phyloP scores from a whole-genome alignment of 37 sponge, comb jelly and placozoan species.

The Trichoplax adhaerens region DNA sequence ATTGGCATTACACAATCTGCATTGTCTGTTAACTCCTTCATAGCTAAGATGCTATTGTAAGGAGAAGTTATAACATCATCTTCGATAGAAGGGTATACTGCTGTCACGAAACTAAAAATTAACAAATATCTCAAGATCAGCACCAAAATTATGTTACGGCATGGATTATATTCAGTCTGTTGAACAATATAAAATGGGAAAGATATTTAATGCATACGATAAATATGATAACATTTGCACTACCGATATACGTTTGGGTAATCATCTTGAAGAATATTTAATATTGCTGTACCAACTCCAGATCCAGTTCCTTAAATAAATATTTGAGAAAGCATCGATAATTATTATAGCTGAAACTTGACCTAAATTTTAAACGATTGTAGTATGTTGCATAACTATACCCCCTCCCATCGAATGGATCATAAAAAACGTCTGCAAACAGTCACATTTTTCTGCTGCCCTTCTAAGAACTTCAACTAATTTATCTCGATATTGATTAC shows the following conservation, averaged over 20 bases:
- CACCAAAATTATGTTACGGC: not conserved
- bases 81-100: conserved; percentile 86
- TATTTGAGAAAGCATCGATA: not conserved
- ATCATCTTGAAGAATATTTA: conserved; percentile 64
- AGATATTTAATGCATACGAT: too few relatives aligned
- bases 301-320: conserved; percentile 87
- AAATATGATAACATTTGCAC: not conserved
- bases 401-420: conserved; percentile 99
- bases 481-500: conserved; percentile 48
- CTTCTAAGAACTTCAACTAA: conserved; percentile 59
- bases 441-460: conserved; percentile 76
- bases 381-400: not conserved
- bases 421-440: conserved; percentile 87
- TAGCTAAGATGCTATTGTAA: conserved; percentile 88
- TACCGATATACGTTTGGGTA: conserved; percentile 77
- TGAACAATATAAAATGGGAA: not conserved
- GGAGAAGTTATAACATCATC: conserved; percentile 99
- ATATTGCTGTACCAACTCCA: conserved; percentile 70
- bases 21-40: conserved; percentile 63
- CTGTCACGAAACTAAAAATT: conserved; percentile 42
- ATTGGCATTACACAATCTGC: conserved; percentile 95
- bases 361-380: not conserved
- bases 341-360: not conserved
- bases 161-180: not conserved
- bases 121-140: too few relatives aligned